Evolutionary conservation across 2,888 invertebrate genomes (phyloP).

Genomic region (Brassicogethes aeneus): DNA sequence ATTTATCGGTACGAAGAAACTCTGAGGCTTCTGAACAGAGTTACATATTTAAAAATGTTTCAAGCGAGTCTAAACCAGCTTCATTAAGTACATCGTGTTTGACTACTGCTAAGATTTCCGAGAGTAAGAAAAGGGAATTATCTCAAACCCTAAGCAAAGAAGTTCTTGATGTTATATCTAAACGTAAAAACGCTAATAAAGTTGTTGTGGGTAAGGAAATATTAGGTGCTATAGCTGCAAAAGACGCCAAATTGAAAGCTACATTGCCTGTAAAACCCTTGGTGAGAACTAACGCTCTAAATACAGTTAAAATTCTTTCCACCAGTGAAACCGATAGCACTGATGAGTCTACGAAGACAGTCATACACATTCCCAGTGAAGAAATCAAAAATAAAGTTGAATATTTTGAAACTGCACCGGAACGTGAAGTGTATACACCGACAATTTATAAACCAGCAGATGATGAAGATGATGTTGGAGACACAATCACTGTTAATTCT

Average conservation of each 20-base stretch:
- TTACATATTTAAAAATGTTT: constrained; percentile 1
- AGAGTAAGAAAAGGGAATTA: constrained; percentile 63
- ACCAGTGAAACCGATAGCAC: constrained; percentile 65
- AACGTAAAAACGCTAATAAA: constrained; percentile 24
- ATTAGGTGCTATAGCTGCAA: constrained; percentile 50
- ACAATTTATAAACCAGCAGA: constrained; percentile 43
- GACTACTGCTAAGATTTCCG: constrained; percentile 44
- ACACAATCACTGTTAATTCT: constrained; percentile 24
- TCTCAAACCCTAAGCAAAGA: constrained; percentile 67
- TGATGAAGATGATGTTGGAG: constrained; percentile 30
- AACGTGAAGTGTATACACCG: constrained; percentile 41
- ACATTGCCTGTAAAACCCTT: constrained; percentile 34
- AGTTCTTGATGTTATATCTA: constrained; percentile 48
- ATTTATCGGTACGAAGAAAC: constrained; percentile 41
- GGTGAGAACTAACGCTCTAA: constrained; percentile 32
- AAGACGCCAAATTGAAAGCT: constrained; percentile 36
- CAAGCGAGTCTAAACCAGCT: not conserved
- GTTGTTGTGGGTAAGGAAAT: constrained; percentile 48
- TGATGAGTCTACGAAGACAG: constrained; percentile 61
- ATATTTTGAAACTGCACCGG: constrained; percentile 67
- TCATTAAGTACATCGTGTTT: constrained; percentile 41
- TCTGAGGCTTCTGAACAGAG: constrained; percentile 31
- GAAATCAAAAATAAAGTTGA: constrained; percentile 66
- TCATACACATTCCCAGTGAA: constrained; percentile 53
- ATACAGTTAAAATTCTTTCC: constrained; percentile 40